phyloP scores from a whole-genome alignment of 2,888 invertebrate species.

The Theretra japonica region DNA sequence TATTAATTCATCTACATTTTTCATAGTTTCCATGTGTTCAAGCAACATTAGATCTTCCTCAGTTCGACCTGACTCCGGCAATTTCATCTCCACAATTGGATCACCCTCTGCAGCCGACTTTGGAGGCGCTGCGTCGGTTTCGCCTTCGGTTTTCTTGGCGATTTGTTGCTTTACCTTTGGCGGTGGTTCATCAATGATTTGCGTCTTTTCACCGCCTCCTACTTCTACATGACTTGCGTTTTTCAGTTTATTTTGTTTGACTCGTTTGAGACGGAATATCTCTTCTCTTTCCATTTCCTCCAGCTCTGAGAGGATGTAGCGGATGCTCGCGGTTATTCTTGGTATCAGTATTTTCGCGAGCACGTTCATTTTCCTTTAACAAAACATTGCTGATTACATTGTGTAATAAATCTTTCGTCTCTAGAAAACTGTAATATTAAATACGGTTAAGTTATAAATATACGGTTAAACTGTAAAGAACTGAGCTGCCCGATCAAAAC shows the following conservation, averaged over 20 bases:
- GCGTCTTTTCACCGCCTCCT: constrained; percentile 1
- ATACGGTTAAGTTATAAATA: too few species aligned
- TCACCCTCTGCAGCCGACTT: background rate
- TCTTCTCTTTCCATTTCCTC: constrained; percentile 40
- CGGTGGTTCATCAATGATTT: too few species aligned
- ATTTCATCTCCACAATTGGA: background rate
- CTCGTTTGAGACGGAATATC: constrained; percentile 36
- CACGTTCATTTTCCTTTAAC: constrained; percentile 34
- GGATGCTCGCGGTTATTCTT: constrained; percentile 27
- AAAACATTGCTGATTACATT: constrained; percentile 8
- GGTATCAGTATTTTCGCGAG: constrained; percentile 33
- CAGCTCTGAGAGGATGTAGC: constrained; percentile 32
- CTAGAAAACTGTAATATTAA: background rate
- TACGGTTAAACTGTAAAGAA: too few species aligned
- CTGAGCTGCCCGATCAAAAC: too few species aligned
- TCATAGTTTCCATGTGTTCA: constrained; percentile 5
- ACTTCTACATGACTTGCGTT: background rate
- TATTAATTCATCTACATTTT: background rate
- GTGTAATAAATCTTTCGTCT: background rate
- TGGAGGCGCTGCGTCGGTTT: background rate
- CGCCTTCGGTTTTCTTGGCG: background rate
- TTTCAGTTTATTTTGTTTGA: constrained; percentile 28
- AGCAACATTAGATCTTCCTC: background rate
- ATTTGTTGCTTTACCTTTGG: background rate
- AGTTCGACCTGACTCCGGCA: background rate